Percentiles rank a stretch among this genome's conserved stretches.
These are phyloP conservation scores for Tangara arthus DNA, from an alignment of 2,797 vertebrate species.

Conservation along the genomic window DNA sequence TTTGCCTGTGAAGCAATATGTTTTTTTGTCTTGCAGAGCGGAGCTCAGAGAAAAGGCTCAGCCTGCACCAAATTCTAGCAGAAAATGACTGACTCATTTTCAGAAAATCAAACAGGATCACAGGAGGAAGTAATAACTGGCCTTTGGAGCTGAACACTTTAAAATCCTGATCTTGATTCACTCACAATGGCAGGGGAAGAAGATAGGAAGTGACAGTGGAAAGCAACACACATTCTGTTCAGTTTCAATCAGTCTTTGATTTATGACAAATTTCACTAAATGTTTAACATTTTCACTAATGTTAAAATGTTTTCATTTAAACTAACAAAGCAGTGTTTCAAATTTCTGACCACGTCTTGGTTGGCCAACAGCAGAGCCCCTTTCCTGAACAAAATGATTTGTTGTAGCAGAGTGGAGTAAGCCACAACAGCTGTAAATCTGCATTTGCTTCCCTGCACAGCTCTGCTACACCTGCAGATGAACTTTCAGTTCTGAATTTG, in stretches of 20 bases:
- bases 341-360: slow-evolving; percentile 8
- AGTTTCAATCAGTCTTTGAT: not conserved
- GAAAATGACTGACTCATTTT: slow-evolving; percentile 54
- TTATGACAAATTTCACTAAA: slow-evolving; percentile 40
- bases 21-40: slow-evolving; percentile 6
- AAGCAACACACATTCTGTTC: slow-evolving; percentile 33
- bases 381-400: slow-evolving; percentile 56
- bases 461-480: slow-evolving; percentile 58
- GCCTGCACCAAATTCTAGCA: slow-evolving; percentile 22
- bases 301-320: slow-evolving; percentile 57
- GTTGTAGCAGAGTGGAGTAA: slow-evolving; percentile 16
- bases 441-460: slow-evolving; percentile 15
- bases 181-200: not conserved
- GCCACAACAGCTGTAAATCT: slow-evolving; percentile 59
- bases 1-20: slow-evolving; percentile 47
- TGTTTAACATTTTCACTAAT: too few relatives aligned
- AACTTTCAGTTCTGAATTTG: slow-evolving; percentile 47
- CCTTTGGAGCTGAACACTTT: not conserved
- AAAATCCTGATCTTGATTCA: slow-evolving; percentile 5
- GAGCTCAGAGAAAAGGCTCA: slow-evolving; percentile 36
- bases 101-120: slow-evolving; percentile 37
- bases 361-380: slow-evolving; percentile 7
- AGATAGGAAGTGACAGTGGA: not conserved
- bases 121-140: slow-evolving; percentile 55
- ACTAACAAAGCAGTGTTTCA: slow-evolving; percentile 26